A percentile compares a stretch with the other conserved stretches of the same genome.
Conservation (phyloP, 2,888 invertebrate species). For the Drosophila leonis region DNA sequence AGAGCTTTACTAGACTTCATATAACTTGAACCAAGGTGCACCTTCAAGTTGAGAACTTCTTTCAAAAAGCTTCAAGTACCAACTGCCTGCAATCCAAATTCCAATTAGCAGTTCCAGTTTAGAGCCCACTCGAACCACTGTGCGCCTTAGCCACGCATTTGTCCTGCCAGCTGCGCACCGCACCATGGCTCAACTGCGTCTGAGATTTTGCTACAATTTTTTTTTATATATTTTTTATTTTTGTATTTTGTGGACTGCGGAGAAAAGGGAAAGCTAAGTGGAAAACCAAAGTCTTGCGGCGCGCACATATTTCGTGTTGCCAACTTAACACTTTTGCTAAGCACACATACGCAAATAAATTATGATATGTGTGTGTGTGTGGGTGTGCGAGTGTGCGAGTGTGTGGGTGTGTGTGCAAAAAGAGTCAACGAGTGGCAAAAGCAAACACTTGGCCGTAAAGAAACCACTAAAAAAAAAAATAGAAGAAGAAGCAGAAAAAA, state of each 20-base stretch:
- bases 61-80: no score
- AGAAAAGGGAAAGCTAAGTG: conserved; percentile 22
- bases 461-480: conserved; percentile 20
- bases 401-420: conserved; percentile 43
- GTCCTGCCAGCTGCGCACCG: conserved; percentile 2
- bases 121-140: conserved; percentile 30
- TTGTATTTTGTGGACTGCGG: conserved; percentile 7
- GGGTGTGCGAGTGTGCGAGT: no score
- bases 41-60: background rate
- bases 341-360: conserved; percentile 59
- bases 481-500: background rate
- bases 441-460: conserved; percentile 64
- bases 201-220: conserved; percentile 21
- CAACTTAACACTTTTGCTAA: conserved; percentile 78
- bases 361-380: conserved; percentile 47
- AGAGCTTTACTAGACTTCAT: background rate
- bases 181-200: conserved; percentile 12
- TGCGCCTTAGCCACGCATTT: conserved; percentile 28
- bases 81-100: background rate
- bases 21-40: background rate
- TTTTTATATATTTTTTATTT: background rate
- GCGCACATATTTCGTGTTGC: conserved; percentile 76
- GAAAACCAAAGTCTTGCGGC: conserved; percentile 74
- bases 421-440: conserved; percentile 71
- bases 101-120: conserved; percentile 1